Percentiles rank a stretch among this genome's conserved stretches.
phyloP scores from a whole-genome alignment of 2,888 invertebrate species.

The Polyommatus icarus region DNA sequence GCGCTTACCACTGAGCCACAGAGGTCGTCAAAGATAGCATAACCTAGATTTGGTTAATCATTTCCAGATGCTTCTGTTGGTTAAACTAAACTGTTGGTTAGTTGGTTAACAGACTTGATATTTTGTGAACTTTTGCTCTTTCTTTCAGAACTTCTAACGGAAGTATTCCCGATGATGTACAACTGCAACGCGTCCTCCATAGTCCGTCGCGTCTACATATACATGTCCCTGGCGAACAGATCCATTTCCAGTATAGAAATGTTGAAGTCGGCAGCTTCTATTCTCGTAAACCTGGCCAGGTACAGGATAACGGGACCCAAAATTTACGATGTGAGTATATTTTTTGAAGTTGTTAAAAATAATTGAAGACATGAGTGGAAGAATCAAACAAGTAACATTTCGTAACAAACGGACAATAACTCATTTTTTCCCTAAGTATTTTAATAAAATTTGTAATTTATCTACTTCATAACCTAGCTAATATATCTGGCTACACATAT shows the following conservation, averaged over 20 bases:
- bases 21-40: too few species aligned
- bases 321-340: conserved; percentile 78
- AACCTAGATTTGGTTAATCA: too few species aligned
- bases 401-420: too few species aligned
- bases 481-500: too few species aligned
- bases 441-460: too few species aligned
- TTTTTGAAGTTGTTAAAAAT: neutral
- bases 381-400: too few species aligned
- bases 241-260: conserved; percentile 82
- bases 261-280: conserved; percentile 74
- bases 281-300: conserved; percentile 85
- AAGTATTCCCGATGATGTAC: conserved; percentile 72
- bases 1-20: too few species aligned
- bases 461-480: too few species aligned
- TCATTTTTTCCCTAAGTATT: too few species aligned
- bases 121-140: conserved; percentile 29
- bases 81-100: neutral
- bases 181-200: conserved; percentile 57
- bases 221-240: conserved; percentile 75
- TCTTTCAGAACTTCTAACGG: conserved; percentile 66
- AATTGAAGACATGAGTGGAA: too few species aligned
- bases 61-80: neutral
- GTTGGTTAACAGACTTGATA: neutral
- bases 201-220: conserved; percentile 61
- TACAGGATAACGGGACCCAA: conserved; percentile 81